Percentiles rank a stretch among this genome's conserved stretches.
phyloP scores from a whole-genome alignment of 1,140 invertebrate species.

The Saccostrea echinata region DNA sequence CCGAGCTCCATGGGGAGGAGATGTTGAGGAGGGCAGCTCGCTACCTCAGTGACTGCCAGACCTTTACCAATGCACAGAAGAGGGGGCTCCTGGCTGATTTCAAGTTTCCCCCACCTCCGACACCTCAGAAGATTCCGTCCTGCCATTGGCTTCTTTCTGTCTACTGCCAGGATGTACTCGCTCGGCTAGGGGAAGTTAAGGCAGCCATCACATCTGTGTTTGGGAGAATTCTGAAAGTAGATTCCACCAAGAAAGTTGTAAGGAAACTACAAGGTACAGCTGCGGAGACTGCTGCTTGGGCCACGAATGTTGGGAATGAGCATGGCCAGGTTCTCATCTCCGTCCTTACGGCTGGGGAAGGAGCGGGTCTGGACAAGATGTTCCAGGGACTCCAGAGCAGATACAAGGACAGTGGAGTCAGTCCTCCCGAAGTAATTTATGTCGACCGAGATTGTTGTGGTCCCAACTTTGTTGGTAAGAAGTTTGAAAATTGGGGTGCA shows the following conservation, averaged over 20 bases:
- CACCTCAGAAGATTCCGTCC: neutral
- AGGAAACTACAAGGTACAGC: neutral
- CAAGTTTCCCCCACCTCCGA: constrained; percentile 50
- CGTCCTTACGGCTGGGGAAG: too few species aligned
- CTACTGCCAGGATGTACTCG: constrained; percentile 49
- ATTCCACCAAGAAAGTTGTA: constrained; percentile 62
- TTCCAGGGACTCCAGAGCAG: neutral
- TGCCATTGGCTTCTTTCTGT: constrained; percentile 10
- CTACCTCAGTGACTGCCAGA: too few species aligned
- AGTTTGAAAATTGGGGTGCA: neutral
- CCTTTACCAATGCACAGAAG: constrained; percentile 8
- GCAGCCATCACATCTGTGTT: constrained; percentile 60
- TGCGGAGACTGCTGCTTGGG: constrained; percentile 39
- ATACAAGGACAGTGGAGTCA: neutral
- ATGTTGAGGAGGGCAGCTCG: too few species aligned
- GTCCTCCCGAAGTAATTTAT: neutral
- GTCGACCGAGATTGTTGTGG: constrained; percentile 9
- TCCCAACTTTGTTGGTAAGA: neutral
- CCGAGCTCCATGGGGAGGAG: too few species aligned
- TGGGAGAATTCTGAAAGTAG: constrained; percentile 61
- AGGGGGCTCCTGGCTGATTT: constrained; percentile 48
- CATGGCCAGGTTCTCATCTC: too few species aligned
- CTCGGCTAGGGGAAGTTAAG: constrained; percentile 52
- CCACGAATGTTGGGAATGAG: too few species aligned
- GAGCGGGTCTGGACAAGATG: neutral